Percentiles rank a stretch among this genome's conserved stretches.
Evolutionary conservation across 2,113 vertebrate genomes (phyloP).

Genomic region (Odocoileus hemionus): DNA sequence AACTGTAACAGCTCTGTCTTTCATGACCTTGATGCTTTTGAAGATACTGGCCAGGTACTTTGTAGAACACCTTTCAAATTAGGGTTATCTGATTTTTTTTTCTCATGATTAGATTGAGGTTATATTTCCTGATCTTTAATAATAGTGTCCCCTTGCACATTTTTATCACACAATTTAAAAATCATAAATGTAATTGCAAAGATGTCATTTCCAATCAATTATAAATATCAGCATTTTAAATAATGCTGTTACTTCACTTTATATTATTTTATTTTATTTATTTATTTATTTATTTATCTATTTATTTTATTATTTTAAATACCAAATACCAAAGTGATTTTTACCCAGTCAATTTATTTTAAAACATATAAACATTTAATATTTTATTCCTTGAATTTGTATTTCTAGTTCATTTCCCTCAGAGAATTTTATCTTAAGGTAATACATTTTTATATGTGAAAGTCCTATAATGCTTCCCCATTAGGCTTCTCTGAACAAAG

Average conservation of each 20-base stretch:
- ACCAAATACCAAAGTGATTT: conserved; percentile 6
- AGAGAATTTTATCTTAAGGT: not conserved
- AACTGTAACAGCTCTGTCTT: not conserved
- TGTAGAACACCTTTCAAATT: not conserved
- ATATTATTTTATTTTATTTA: too few relatives aligned
- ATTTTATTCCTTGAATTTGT: not conserved
- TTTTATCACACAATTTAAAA: conserved; percentile 19
- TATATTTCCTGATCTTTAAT: conserved; percentile 3
- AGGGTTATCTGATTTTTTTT: not conserved
- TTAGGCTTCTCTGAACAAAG: not conserved
- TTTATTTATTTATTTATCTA: too few relatives aligned
- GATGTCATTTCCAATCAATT: conserved; percentile 2
- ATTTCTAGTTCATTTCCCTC: not conserved
- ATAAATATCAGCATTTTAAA: conserved; percentile 25
- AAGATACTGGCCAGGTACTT: not conserved
- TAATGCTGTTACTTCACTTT: not conserved
- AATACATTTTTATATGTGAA: not conserved
- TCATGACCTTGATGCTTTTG: not conserved
- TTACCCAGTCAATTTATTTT: conserved; percentile 13
- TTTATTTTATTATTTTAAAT: not conserved
- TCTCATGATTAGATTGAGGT: not conserved
- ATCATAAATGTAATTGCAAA: not conserved
- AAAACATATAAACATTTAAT: not conserved
- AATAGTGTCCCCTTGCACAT: not conserved
- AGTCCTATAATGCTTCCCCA: not conserved